A percentile compares a stretch with the other conserved stretches of the same genome.
Conservation (phyloP, 2,113 vertebrate species). For the Penelope pileata region DNA sequence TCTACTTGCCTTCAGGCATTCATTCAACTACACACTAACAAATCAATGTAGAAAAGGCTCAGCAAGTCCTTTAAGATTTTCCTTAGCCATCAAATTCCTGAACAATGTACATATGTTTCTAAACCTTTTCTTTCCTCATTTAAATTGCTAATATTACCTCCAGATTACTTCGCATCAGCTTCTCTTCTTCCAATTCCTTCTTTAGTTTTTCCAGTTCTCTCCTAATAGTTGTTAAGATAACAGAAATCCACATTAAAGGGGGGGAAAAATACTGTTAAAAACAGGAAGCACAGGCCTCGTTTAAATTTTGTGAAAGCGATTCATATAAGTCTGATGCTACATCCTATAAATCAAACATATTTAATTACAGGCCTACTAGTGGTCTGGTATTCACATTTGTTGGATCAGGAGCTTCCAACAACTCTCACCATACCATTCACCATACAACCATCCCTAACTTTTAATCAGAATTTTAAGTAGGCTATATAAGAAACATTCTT, state of each 20-base stretch:
- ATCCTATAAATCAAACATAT: not conserved
- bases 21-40: not conserved
- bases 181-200: conserved; percentile 90
- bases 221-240: conserved; percentile 71
- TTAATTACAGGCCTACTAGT: not conserved
- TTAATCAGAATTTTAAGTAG: not conserved
- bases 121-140: not conserved
- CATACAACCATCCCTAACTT: not conserved
- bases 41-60: not conserved
- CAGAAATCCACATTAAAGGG: not conserved
- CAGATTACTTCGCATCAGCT: conserved; percentile 81
- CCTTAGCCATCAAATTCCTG: not conserved
- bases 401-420: not conserved
- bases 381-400: not conserved
- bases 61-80: not conserved
- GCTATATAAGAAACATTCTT: not conserved
- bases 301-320: not conserved
- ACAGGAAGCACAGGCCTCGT: not conserved
- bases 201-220: conserved; percentile 90
- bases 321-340: not conserved
- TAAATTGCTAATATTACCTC: conserved; percentile 80
- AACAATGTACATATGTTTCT: not conserved
- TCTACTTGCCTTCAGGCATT: not conserved
- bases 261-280: not conserved
- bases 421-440: not conserved